phyloP scores from a whole-genome alignment of 1,140 invertebrate genomes.

The Eulimnadia texana region DNA sequence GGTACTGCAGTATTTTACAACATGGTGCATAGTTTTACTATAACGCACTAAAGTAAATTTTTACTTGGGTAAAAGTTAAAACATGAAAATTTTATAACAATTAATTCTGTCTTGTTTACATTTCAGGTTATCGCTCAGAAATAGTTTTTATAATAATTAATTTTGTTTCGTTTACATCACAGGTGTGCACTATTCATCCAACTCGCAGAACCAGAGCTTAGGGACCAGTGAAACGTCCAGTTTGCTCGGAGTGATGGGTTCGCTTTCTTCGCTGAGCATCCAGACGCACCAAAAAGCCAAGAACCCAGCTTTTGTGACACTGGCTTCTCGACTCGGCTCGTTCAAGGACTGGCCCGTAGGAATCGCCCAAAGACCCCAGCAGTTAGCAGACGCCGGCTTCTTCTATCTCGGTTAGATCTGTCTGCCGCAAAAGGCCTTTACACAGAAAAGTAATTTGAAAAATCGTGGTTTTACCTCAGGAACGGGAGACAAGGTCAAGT shows the following conservation, averaged over 20 bases:
- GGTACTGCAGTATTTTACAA: too few species aligned
- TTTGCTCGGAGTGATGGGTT: not conserved
- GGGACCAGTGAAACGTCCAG: not conserved
- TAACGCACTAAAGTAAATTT: too few species aligned
- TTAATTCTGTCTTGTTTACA: not conserved
- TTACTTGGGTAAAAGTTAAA: too few species aligned
- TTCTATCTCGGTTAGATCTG: constrained; percentile 72
- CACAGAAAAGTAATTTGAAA: constrained; percentile 7
- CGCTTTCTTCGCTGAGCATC: not conserved
- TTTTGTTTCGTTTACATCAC: not conserved
- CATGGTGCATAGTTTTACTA: too few species aligned
- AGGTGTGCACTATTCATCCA: not conserved
- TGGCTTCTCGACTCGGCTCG: constrained; percentile 47
- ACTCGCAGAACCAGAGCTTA: not conserved
- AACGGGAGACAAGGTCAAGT: constrained; percentile 54
- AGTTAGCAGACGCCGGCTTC: constrained; percentile 72
- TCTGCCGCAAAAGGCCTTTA: not conserved
- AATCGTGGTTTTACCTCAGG: constrained; percentile 14
- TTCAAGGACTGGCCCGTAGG: constrained; percentile 58
- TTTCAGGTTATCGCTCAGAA: too few species aligned
- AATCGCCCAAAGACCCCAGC: constrained; percentile 55
- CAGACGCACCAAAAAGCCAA: constrained; percentile 42
- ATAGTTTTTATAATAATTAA: too few species aligned
- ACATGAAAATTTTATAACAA: too few species aligned
- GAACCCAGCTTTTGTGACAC: constrained; percentile 45